Conservation (phyloP, 2,888 invertebrate genomes). For the Julus scandinavius region DNA sequence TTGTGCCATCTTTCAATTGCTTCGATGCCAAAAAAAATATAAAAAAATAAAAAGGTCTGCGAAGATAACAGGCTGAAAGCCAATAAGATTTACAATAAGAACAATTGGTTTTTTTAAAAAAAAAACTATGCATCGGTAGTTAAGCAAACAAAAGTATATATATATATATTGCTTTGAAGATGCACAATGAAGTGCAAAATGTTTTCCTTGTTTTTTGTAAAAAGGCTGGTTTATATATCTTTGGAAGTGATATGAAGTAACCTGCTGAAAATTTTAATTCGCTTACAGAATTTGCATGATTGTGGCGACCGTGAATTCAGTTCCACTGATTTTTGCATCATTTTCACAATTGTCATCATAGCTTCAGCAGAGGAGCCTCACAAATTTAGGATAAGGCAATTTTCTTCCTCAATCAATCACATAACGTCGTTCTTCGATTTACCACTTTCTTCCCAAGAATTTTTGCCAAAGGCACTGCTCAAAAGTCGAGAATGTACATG, state of each 20-base stretch:
- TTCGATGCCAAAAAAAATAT: conserved; percentile 29
- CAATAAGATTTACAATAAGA: conserved; percentile 32
- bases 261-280: not conserved
- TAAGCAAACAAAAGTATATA: conserved; percentile 11
- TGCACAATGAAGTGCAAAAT: not conserved
- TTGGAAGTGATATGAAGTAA: not conserved
- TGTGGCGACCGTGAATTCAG: not conserved
- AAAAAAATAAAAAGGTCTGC: not conserved
- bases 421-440: not conserved
- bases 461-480: conserved; percentile 51
- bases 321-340: not conserved
- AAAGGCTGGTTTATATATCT: not conserved
- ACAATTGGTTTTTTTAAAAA: not conserved
- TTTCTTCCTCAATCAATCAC: conserved; percentile 16
- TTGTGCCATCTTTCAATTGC: conserved; percentile 8
- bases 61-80: not conserved
- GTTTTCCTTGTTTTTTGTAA: not conserved
- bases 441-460: conserved; percentile 37
- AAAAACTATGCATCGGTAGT: conserved; percentile 31
- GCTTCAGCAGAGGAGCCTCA: not conserved
- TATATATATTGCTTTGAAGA: conserved; percentile 22
- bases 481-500: conserved; percentile 45
- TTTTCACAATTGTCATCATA: not conserved
- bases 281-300: not conserved
- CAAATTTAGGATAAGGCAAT: not conserved